phyloP scores from a whole-genome alignment of 2,888 invertebrate species.

The Chrysina gloriosa region DNA sequence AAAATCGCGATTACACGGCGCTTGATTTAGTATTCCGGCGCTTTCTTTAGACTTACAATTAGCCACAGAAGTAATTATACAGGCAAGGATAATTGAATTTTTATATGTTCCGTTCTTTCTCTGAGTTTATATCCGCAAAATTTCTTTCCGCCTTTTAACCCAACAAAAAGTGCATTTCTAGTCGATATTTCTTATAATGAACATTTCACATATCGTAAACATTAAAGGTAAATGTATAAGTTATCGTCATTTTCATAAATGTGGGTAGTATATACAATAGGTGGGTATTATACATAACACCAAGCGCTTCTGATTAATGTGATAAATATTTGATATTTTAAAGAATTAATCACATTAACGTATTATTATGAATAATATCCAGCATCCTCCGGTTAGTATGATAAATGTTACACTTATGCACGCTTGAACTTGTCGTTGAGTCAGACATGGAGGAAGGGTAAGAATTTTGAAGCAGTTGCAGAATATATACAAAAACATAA shows the following conservation, averaged over 20 bases:
- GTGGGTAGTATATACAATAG: too few relatives aligned
- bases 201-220: not conserved
- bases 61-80: conserved; percentile 3
- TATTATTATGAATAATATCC: too few relatives aligned
- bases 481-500: too few relatives aligned
- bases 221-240: not conserved
- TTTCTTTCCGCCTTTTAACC: conserved; percentile 8
- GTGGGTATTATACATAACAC: too few relatives aligned
- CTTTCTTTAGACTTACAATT: conserved; percentile 16
- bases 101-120: conserved; percentile 3
- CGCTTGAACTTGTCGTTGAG: too few relatives aligned
- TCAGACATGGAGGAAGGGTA: too few relatives aligned
- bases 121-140: not conserved
- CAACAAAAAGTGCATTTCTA: not conserved
- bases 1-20: conserved; percentile 8
- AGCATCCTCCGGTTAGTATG: too few relatives aligned
- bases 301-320: too few relatives aligned
- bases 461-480: too few relatives aligned
- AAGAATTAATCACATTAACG: too few relatives aligned
- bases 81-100: not conserved
- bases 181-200: not conserved
- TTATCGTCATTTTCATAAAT: not conserved
- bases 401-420: too few relatives aligned
- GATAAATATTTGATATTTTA: too few relatives aligned
- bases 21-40: conserved; percentile 13